These are phyloP conservation scores for Lepeophtheirus nordmannii DNA, from an alignment of 2,888 invertebrate species.

Conservation along the genomic window DNA sequence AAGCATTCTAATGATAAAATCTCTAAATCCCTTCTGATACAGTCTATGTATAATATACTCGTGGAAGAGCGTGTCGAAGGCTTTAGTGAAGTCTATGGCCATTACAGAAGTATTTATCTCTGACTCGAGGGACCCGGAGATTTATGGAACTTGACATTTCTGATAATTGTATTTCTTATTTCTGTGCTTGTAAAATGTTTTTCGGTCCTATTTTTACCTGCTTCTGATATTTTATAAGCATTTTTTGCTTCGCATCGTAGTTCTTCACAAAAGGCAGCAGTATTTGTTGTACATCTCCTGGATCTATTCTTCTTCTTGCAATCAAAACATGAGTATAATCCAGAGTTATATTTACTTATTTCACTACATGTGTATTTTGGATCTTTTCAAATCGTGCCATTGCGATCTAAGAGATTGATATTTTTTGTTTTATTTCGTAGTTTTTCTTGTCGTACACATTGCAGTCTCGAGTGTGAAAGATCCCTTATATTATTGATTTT, in stretches of 20 bases:
- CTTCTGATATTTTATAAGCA: background rate
- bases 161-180: background rate
- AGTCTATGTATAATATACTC: background rate
- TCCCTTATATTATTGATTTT: background rate
- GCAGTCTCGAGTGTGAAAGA: background rate
- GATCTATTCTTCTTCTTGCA: background rate
- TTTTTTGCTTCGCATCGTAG: background rate
- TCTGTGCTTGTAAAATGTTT: background rate
- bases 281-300: background rate
- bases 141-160: background rate
- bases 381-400: background rate
- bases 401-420: background rate
- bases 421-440: background rate
- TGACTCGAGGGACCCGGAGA: background rate
- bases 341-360: background rate
- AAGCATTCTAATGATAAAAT: background rate
- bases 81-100: background rate
- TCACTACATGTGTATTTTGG: background rate
- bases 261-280: background rate
- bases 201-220: background rate
- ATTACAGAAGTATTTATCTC: background rate
- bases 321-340: background rate
- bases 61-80: background rate
- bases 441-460: background rate
- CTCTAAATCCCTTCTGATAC: background rate